phyloP scores from a whole-genome alignment of 1,140 invertebrate species.

The Drosophila nikananu region DNA sequence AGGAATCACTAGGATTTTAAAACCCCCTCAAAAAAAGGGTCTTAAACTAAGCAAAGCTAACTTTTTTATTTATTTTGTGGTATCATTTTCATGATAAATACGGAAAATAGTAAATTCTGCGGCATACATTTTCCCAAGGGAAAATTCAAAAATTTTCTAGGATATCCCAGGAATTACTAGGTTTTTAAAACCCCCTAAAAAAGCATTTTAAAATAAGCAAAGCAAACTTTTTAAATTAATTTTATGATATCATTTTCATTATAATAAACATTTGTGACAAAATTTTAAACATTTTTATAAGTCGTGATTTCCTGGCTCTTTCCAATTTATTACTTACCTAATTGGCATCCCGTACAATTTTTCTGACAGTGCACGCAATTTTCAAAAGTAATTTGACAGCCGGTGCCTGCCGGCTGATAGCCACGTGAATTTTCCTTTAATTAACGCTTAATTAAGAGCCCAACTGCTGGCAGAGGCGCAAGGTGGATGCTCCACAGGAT shows the following conservation, averaged over 20 bases:
- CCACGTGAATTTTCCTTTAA: slow-evolving; percentile 57
- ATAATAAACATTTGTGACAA: background rate
- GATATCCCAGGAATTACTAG: background rate
- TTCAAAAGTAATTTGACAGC: slow-evolving; percentile 59
- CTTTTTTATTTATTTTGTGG: too few relatives aligned
- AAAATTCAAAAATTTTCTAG: background rate
- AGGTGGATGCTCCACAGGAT: background rate
- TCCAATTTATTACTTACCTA: too few relatives aligned
- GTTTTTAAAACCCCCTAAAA: background rate
- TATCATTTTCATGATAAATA: too few relatives aligned
- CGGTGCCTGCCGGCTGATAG: slow-evolving; percentile 28
- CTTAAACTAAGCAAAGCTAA: too few relatives aligned
- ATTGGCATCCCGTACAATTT: background rate
- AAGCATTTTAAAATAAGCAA: background rate
- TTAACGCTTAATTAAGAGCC: slow-evolving; percentile 67
- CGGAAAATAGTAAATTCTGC: background rate
- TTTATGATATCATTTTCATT: background rate
- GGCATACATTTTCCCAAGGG: background rate
- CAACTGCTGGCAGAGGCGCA: slow-evolving; percentile 2
- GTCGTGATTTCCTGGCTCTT: background rate
- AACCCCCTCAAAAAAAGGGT: too few relatives aligned
- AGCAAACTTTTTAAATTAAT: too few relatives aligned
- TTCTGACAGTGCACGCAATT: slow-evolving; percentile 9
- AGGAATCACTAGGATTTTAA: too few relatives aligned
- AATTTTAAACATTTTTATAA: background rate